phyloP scores from a whole-genome alignment of 2,797 vertebrate species.

The Rachycentron canadum region DNA sequence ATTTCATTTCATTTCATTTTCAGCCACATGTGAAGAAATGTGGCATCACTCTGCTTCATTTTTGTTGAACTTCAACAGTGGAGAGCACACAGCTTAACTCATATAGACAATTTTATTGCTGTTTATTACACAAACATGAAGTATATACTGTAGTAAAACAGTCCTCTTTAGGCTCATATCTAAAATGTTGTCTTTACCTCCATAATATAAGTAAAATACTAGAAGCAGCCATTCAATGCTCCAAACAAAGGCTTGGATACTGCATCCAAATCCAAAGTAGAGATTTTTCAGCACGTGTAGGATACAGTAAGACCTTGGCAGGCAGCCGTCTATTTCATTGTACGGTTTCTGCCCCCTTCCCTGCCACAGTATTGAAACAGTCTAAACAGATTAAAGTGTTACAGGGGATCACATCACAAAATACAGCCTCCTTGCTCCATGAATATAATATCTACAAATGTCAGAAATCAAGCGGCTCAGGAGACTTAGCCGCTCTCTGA shows the following conservation, averaged over 20 bases:
- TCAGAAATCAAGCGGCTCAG: constrained; percentile 85
- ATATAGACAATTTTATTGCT: constrained; percentile 3
- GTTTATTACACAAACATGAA: constrained; percentile 36
- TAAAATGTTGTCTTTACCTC: constrained; percentile 23
- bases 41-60: constrained; percentile 13
- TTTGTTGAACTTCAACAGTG: constrained; percentile 31
- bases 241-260: constrained; percentile 42
- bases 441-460: constrained; percentile 87
- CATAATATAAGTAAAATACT: constrained; percentile 15
- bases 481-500: constrained; percentile 85
- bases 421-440: constrained; percentile 70
- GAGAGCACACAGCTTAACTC: constrained; percentile 4
- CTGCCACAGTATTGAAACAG: constrained; percentile 79
- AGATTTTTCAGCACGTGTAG: constrained; percentile 43
- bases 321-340: constrained; percentile 70
- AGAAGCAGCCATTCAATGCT: constrained; percentile 32
- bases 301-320: constrained; percentile 70
- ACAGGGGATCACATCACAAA: constrained; percentile 84
- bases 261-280: constrained; percentile 48
- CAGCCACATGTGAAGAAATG: constrained; percentile 47
- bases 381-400: constrained; percentile 89
- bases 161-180: background rate
- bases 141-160: background rate
- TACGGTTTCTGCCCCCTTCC: constrained; percentile 70
- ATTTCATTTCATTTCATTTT: constrained; percentile 61